These are phyloP conservation scores for Ophion ventricosus DNA, from an alignment of 2,888 invertebrate genomes.

Conservation along the genomic window DNA sequence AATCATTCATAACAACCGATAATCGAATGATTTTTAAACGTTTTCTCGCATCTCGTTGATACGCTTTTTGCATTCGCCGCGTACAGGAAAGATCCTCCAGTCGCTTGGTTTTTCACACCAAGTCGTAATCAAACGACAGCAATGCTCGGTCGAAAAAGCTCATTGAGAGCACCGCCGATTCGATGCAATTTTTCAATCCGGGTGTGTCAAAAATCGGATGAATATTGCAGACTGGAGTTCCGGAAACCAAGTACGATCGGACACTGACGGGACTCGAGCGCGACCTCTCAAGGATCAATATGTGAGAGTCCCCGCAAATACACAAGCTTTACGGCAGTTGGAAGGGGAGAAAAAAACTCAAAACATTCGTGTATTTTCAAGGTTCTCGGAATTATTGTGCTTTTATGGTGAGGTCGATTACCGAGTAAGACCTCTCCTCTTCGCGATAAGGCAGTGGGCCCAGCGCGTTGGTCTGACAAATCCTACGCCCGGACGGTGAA, in stretches of 20 bases:
- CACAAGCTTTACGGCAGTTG: too few species aligned
- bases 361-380: too few species aligned
- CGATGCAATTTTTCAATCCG: slow-evolving; percentile 90
- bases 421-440: slow-evolving; percentile 90
- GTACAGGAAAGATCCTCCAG: slow-evolving; percentile 76
- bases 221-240: slow-evolving; percentile 93
- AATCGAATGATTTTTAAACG: too few species aligned
- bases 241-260: too few species aligned
- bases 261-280: too few species aligned
- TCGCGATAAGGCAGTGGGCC: slow-evolving; percentile 93
- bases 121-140: slow-evolving; percentile 85
- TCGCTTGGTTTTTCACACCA: slow-evolving; percentile 87
- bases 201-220: slow-evolving; percentile 89
- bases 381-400: slow-evolving; percentile 91
- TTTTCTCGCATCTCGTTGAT: too few species aligned
- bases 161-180: slow-evolving; percentile 89
- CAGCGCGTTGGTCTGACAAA: slow-evolving; percentile 88
- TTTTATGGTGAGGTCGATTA: slow-evolving; percentile 89
- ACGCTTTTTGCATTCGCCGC: too few species aligned
- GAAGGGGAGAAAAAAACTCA: too few species aligned
- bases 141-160: slow-evolving; percentile 88
- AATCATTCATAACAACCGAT: too few species aligned
- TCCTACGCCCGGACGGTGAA: too few species aligned
- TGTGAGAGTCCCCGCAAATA: slow-evolving; percentile 87
- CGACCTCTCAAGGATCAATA: slow-evolving; percentile 92